Evolutionary conservation across 2,888 invertebrate genomes (phyloP).

Genomic region (Hypselothyrea guttata): DNA sequence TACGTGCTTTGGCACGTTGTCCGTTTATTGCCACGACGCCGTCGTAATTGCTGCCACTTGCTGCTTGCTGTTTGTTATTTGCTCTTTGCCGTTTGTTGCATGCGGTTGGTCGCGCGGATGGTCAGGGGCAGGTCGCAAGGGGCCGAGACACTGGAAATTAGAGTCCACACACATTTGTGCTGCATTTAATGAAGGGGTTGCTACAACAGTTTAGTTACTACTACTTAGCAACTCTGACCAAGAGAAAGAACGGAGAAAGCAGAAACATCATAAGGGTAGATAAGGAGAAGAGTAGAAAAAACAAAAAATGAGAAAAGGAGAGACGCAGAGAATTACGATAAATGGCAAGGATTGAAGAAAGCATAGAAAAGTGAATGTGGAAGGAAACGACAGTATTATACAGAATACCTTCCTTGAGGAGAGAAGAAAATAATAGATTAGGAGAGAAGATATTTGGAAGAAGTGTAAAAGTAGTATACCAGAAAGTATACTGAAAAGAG

Average conservation of each 20-base stretch:
- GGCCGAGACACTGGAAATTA: not conserved
- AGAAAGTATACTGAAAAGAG: no score
- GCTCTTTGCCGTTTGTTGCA: constrained; percentile 49
- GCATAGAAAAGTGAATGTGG: no score
- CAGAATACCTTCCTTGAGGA: no score
- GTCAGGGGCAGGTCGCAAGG: constrained; percentile 4
- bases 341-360: no score
- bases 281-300: not conserved
- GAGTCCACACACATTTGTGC: constrained; percentile 12
- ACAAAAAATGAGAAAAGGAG: no score
- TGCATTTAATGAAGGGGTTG: constrained; percentile 59
- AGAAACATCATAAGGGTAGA: no score
- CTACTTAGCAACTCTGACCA: not conserved
- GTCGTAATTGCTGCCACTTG: constrained; percentile 72
- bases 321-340: no score
- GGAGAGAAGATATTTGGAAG: no score
- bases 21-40: constrained; percentile 64
- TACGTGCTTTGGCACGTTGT: constrained; percentile 73
- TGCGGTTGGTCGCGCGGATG: constrained; percentile 53
- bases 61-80: constrained; percentile 47
- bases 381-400: no score
- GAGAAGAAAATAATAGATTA: no score
- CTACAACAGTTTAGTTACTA: constrained; percentile 22
- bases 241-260: no score
- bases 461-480: no score